A percentile compares a stretch with the other conserved stretches of the same genome.
phyloP scores from a whole-genome alignment of 2,113 vertebrate species.

The Tringa solitaria region DNA sequence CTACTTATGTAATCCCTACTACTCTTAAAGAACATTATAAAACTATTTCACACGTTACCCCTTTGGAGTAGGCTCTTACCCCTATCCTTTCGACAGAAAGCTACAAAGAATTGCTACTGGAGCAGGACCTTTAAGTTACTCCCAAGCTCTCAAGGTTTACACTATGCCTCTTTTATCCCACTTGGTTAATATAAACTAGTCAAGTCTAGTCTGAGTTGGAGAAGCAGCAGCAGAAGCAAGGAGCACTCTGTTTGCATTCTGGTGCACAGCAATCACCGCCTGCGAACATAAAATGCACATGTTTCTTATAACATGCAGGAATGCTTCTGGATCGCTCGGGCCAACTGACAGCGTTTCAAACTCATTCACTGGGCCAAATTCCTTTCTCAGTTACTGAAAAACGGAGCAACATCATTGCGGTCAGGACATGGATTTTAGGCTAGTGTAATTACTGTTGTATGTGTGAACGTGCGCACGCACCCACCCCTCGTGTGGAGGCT shows the following conservation, averaged over 20 bases:
- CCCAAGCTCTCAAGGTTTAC: background rate
- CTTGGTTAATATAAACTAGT: background rate
- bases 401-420: background rate
- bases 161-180: background rate
- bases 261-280: fast-evolving
- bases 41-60: background rate
- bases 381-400: conserved; percentile 11
- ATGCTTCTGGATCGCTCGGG: background rate
- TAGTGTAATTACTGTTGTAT: background rate
- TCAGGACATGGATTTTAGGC: background rate
- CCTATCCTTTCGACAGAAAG: background rate
- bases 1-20: background rate
- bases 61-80: background rate
- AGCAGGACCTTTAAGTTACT: background rate
- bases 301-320: conserved; percentile 20
- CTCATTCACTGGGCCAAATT: conserved; percentile 10
- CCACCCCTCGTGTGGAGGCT: background rate
- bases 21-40: background rate
- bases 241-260: background rate
- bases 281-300: background rate
- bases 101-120: background rate
- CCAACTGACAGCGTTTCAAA: background rate
- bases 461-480: background rate
- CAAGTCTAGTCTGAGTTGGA: background rate
- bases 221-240: background rate